Conservation (phyloP, 2,113 vertebrate genomes). For the Pluvianellus socialis region DNA sequence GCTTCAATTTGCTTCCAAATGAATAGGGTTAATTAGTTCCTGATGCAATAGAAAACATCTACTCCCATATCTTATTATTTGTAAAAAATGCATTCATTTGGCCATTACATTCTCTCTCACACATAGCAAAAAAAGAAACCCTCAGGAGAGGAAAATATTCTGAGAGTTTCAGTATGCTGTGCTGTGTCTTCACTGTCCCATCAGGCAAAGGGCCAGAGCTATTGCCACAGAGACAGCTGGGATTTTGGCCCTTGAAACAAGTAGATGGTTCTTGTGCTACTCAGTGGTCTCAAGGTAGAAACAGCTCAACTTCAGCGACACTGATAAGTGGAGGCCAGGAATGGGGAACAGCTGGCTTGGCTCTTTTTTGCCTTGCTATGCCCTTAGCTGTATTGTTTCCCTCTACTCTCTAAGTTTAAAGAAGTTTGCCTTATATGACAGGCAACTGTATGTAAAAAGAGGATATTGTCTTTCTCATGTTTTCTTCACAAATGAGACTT, state of each 20-base stretch:
- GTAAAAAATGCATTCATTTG: not conserved
- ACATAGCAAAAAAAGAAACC: not conserved
- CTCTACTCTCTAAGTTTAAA: not conserved
- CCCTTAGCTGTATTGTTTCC: not conserved
- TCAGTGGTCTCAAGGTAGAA: not conserved
- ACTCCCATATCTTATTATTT: not conserved
- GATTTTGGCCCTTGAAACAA: not conserved
- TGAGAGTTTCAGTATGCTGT: not conserved
- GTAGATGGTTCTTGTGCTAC: not conserved
- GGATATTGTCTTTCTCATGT: not conserved
- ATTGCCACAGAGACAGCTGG: not conserved
- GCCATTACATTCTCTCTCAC: not conserved
- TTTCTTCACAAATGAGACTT: not conserved
- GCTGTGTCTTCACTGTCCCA: not conserved
- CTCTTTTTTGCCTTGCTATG: not conserved
- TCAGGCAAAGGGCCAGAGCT: not conserved
- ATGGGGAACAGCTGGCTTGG: not conserved
- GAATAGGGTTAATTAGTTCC: not conserved
- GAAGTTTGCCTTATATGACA: not conserved
- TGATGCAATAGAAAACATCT: not conserved
- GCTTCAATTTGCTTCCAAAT: constrained; percentile 23
- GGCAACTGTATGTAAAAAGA: not conserved
- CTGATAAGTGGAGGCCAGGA: not conserved
- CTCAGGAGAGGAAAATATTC: not conserved
- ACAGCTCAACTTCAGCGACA: not conserved